Evolutionary conservation across 1,140 invertebrate genomes (phyloP).

Genomic region (Dendroctonus valens): DNA sequence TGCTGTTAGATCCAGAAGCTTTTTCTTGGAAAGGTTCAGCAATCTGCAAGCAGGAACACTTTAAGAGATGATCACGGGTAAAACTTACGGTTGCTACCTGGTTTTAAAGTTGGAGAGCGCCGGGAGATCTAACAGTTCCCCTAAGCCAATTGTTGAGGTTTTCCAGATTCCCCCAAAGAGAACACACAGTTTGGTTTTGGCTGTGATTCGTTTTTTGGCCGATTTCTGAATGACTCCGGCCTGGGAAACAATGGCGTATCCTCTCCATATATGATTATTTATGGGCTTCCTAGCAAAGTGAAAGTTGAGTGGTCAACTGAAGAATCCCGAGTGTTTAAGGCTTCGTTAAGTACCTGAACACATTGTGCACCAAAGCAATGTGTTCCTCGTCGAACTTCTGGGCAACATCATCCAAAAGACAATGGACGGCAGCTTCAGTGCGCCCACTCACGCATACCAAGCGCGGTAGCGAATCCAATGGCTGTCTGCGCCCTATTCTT

Average conservation of each 20-base stretch:
- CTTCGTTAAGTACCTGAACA: conserved; percentile 36
- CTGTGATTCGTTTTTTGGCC: conserved; percentile 57
- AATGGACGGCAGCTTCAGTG: conserved; percentile 64
- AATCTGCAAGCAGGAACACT: neutral
- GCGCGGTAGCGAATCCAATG: conserved; percentile 57
- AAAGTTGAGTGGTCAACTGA: neutral
- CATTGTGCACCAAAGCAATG: conserved; percentile 55
- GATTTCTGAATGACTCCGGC: conserved; percentile 56
- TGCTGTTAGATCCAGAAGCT: conserved; percentile 45
- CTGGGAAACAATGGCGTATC: conserved; percentile 57
- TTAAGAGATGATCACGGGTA: neutral
- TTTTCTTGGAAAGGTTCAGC: conserved; percentile 1
- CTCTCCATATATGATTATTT: conserved; percentile 58
- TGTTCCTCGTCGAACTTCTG: conserved; percentile 59
- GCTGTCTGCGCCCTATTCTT: conserved; percentile 54
- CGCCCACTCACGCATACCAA: conserved; percentile 65
- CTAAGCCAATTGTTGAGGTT: conserved; percentile 78
- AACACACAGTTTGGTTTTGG: conserved; percentile 72
- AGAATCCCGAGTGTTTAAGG: neutral
- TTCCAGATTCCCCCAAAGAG: conserved; percentile 91
- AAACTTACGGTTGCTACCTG: conserved; percentile 50
- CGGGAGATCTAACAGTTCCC: conserved; percentile 62
- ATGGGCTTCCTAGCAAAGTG: conserved; percentile 53
- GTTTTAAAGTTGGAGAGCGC: conserved; percentile 71
- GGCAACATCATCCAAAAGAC: conserved; percentile 65